Base-by-base conservation (phyloP, 2,888 invertebrate genomes). In the Lapara coniferarum region DNA sequence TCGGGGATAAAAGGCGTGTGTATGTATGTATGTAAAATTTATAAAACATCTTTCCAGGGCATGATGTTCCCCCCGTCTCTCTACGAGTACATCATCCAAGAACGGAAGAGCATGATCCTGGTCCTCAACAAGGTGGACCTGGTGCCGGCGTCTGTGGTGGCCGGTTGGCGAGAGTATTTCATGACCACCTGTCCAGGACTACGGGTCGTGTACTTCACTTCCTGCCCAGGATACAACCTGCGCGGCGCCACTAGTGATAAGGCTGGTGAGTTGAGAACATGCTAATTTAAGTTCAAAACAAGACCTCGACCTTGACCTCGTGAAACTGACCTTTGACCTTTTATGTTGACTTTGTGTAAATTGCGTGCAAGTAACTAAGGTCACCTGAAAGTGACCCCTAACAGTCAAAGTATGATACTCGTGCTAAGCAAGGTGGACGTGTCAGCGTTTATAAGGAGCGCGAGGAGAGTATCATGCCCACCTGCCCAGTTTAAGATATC, bases 121-220 rank as follows among this genome's bases (percentile, higher is more conserved):
- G 96, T 99, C 0, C 87, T 99, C 12, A 99, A 99, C 89, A 99
- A 99, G 94, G 96, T 98, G 53, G 99, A 99, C 89, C 89, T 99
- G 74, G 97, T 97, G 0, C 97, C 97, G 0, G 95, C 98, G 0
- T 87, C 96, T 0, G 93, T 97, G 37, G 98, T 98, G 12, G 95
- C 97, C 0, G 98, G 97, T 0, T 99, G 99, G 99, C 96, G 96
- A 81, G 90, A 96, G 68, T 98, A 98, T 86, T 96, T 98, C 72
- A 91, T 94, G 8, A 85, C 89, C 0, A 95, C 94, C 0, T 91
- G 79, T 46, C 90, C 90, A 0, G 95, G 95, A 25, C 85, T 98
- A 25, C 95, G 95, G 66, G 95, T 98, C 25, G 94, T 98, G 0
- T 95, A 97, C 79, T 98, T 98, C 84, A 98, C 98, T 0, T 97